phyloP scores from a whole-genome alignment of 2,888 invertebrate species.

The Diadegma fenestrale region DNA sequence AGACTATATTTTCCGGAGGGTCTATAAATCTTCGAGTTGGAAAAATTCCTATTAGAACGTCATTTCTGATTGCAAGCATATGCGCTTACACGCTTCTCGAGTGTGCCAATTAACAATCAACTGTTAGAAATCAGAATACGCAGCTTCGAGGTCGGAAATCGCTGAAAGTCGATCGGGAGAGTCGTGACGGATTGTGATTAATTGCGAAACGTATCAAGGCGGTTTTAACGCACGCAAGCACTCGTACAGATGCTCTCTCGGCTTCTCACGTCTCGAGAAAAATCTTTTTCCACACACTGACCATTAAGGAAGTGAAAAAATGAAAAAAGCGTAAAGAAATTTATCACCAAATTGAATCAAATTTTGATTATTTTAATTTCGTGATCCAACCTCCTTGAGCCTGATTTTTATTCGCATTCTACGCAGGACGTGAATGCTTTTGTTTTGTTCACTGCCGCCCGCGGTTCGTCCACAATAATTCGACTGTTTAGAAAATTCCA shows the following conservation, averaged over 20 bases:
- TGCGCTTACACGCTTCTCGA: constrained; percentile 32
- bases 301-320: no score
- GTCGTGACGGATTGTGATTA: constrained; percentile 69
- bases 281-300: constrained; percentile 21
- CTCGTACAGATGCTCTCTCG: constrained; percentile 33
- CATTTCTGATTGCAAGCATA: constrained; percentile 50
- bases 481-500: constrained; percentile 19
- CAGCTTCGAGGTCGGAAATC: constrained; percentile 60
- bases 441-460: background rate
- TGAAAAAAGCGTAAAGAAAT: no score
- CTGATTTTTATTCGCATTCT: constrained; percentile 45
- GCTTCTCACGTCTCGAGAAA: constrained; percentile 46
- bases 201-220: constrained; percentile 48
- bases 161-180: constrained; percentile 62
- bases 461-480: constrained; percentile 16
- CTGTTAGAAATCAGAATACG: constrained; percentile 66
- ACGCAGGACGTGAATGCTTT: constrained; percentile 15
- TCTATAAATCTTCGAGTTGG: constrained; percentile 63
- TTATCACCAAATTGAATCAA: no score
- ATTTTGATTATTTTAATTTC: no score
- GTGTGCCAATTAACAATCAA: constrained; percentile 61
- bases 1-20: constrained; percentile 59
- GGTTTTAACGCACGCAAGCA: constrained; percentile 24
- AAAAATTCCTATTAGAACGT: constrained; percentile 53
- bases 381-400: background rate